These are phyloP conservation scores for Phrynocephalus forsythii DNA, from an alignment of 2,797 vertebrate genomes.

Conservation along the genomic window DNA sequence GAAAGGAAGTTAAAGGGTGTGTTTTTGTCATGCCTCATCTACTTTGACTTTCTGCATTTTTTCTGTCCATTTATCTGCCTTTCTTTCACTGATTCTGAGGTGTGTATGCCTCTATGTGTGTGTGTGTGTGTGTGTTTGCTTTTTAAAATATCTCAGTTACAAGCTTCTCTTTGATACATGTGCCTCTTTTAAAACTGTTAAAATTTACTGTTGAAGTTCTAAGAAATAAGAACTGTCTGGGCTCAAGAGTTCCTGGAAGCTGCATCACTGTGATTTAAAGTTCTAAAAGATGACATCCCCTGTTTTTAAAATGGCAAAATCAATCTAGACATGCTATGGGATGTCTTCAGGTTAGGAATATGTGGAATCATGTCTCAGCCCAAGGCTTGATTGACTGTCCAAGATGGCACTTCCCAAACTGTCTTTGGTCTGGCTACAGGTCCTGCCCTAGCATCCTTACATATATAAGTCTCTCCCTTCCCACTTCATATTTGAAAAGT, in stretches of 20 bases:
- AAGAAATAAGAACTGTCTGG: neutral
- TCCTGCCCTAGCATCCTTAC: neutral
- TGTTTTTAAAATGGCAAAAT: neutral
- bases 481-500: neutral
- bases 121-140: too few species aligned
- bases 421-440: neutral
- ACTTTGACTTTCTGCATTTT: too few species aligned
- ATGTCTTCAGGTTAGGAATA: neutral
- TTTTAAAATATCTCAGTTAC: neutral
- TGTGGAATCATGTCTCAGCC: too few species aligned
- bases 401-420: neutral
- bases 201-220: neutral
- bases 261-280: neutral
- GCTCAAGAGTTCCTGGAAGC: neutral
- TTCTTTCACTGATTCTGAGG: neutral
- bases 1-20: too few species aligned
- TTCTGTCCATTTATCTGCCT: neutral
- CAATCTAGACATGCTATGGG: neutral
- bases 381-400: neutral
- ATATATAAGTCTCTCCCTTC: neutral
- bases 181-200: neutral
- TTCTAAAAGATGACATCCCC: neutral
- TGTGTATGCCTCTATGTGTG: too few species aligned
- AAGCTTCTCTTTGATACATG: neutral
- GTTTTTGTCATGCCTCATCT: neutral